phyloP scores from a whole-genome alignment of 2,797 vertebrate genomes.

The Mionectes olivaceus region DNA sequence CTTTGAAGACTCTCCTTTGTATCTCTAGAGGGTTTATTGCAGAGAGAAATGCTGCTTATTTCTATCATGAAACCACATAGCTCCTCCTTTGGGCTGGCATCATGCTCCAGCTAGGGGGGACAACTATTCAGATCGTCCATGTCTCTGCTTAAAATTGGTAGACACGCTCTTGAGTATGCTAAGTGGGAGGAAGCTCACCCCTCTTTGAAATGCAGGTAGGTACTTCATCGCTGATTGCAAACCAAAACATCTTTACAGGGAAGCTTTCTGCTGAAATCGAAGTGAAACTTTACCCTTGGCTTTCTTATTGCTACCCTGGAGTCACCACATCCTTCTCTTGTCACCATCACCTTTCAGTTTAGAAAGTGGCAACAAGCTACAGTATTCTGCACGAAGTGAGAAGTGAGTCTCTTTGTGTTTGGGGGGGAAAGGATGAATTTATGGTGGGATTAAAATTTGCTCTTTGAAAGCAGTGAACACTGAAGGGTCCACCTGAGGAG shows the following conservation, averaged over 20 bases:
- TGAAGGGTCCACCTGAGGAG: background rate
- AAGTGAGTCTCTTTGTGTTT: background rate
- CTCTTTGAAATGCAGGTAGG: background rate
- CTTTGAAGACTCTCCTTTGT: background rate
- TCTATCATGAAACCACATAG: background rate
- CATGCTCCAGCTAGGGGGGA: background rate
- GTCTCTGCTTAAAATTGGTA: background rate
- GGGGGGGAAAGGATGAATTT: background rate
- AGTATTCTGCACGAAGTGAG: background rate
- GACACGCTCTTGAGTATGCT: background rate
- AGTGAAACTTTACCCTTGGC: slow-evolving; percentile 6
- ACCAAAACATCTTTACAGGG: background rate
- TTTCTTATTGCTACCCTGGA: slow-evolving; percentile 2
- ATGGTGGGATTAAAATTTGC: background rate
- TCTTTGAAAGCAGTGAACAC: background rate
- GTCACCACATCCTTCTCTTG: slow-evolving; percentile 54
- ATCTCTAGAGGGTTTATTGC: background rate
- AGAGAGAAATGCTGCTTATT: background rate
- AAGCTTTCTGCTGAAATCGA: slow-evolving; percentile 18
- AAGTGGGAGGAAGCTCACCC: background rate
- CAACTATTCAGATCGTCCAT: background rate
- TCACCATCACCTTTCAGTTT: background rate
- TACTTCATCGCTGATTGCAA: background rate
- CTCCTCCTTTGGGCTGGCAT: background rate
- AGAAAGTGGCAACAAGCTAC: background rate